These are phyloP conservation scores for Rynchops niger DNA, from an alignment of 2,113 vertebrate species.

Conservation along the genomic window DNA sequence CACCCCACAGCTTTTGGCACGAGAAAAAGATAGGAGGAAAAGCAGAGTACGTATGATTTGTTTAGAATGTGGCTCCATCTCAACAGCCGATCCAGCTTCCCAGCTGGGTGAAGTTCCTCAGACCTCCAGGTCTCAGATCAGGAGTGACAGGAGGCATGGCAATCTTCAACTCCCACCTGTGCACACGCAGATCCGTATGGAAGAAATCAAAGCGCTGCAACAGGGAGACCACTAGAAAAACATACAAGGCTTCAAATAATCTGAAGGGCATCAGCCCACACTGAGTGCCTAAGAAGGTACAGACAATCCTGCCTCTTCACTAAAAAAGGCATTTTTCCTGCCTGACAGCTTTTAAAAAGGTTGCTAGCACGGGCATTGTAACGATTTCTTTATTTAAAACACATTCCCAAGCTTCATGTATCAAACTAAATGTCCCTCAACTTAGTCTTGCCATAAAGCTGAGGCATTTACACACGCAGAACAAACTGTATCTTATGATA, in stretches of 20 bases:
- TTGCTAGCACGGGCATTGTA: neutral
- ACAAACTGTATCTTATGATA: neutral
- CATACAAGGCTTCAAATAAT: neutral
- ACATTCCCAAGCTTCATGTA: neutral
- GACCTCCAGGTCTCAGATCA: neutral
- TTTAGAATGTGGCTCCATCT: neutral
- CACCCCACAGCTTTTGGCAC: neutral
- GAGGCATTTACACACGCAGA: neutral
- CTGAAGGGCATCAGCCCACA: neutral
- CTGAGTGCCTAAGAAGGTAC: neutral
- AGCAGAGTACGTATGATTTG: neutral
- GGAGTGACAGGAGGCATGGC: neutral
- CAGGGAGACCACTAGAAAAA: neutral
- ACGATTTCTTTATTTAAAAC: neutral
- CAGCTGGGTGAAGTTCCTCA: neutral
- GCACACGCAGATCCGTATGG: fast-evolving
- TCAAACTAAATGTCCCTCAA: neutral
- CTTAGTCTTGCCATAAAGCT: neutral
- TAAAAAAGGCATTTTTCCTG: neutral
- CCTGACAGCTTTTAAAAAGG: neutral
- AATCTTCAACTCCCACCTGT: neutral
- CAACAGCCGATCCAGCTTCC: neutral
- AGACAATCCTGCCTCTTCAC: neutral
- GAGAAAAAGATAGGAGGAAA: neutral
- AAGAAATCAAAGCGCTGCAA: neutral